phyloP scores from a whole-genome alignment of 2,797 vertebrate species.

The Scyliorhinus canicula region DNA sequence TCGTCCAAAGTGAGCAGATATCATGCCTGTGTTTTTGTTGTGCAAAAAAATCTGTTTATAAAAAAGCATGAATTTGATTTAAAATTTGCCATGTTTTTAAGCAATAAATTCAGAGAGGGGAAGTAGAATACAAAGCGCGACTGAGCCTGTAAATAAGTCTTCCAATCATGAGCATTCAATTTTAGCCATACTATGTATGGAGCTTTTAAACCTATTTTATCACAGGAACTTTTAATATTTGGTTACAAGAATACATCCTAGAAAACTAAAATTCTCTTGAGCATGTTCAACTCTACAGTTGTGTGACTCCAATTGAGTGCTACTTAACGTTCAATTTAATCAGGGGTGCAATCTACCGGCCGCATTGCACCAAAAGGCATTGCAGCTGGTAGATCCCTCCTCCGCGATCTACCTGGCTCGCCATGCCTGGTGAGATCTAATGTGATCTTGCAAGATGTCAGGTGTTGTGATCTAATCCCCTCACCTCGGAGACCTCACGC shows the following conservation, averaged over 20 bases:
- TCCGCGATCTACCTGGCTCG: no score
- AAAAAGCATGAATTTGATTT: neutral
- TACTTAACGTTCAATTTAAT: neutral
- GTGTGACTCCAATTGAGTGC: neutral
- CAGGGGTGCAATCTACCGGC: no score
- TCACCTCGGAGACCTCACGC: no score
- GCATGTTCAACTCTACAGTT: neutral
- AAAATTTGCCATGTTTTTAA: neutral
- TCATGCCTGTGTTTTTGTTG: neutral
- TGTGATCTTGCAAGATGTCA: no score
- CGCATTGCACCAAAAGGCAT: no score
- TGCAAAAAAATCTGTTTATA: neutral
- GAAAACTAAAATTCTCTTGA: neutral
- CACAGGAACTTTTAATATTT: constrained; percentile 5
- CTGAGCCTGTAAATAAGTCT: neutral
- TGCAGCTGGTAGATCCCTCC: no score
- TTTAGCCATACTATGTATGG: neutral
- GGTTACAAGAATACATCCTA: neutral
- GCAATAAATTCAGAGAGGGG: neutral
- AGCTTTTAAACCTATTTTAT: neutral
- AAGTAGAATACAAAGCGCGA: neutral
- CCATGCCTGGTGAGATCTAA: no score
- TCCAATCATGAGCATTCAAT: neutral
- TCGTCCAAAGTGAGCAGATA: neutral
- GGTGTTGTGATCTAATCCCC: no score